phyloP scores from a whole-genome alignment of 2,888 invertebrate genomes.

The Catocala nupta region DNA sequence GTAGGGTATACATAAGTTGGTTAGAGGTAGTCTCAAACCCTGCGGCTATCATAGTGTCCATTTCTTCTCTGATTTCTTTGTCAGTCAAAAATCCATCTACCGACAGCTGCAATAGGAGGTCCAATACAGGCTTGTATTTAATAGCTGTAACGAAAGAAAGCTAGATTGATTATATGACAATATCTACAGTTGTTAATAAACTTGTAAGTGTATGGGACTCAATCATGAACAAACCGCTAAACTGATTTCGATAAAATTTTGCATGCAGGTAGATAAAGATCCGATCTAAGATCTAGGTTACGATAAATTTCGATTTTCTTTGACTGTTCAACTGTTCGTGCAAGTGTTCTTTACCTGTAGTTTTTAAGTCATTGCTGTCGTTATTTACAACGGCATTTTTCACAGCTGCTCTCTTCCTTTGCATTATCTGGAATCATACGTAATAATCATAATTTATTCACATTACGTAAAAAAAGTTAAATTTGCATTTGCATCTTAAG shows the following conservation, averaged over 20 bases:
- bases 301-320: no score
- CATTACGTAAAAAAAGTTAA: not conserved
- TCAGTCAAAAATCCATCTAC: conserved; percentile 9
- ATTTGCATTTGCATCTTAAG: not conserved
- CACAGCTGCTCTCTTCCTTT: not conserved
- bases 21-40: conserved; percentile 15
- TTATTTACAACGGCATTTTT: not conserved
- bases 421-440: conserved; percentile 2
- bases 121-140: conserved; percentile 14
- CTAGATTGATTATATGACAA: not conserved
- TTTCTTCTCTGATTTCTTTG: conserved; percentile 18
- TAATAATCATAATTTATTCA: not conserved
- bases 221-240: no score
- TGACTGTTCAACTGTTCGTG: not conserved
- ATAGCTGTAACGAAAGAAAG: not conserved
- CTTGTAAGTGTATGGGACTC: not conserved
- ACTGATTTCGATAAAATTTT: no score
- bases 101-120: conserved; percentile 16
- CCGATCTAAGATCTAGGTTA: no score
- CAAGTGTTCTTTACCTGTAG: not conserved
- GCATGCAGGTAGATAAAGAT: no score
- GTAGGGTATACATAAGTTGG: conserved; percentile 13
- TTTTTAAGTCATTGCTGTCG: not conserved
- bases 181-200: not conserved
- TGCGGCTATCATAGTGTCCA: conserved; percentile 11